These are phyloP conservation scores for Hirtodrosophila confusa DNA, from an alignment of 2,888 invertebrate species.

Conservation along the genomic window DNA sequence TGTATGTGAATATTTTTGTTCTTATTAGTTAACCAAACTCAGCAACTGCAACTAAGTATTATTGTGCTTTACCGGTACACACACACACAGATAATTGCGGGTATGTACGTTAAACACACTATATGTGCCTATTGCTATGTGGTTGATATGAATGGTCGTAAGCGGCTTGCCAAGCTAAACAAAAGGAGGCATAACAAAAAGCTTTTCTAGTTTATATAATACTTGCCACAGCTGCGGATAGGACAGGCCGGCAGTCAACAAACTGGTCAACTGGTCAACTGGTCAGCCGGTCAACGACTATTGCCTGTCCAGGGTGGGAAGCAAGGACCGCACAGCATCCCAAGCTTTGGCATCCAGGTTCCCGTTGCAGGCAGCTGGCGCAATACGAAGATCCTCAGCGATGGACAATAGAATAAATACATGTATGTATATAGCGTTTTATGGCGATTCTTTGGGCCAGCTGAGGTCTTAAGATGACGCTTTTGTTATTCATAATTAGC, in stretches of 20 bases:
- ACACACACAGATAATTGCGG: too few relatives aligned
- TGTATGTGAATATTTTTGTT: neutral
- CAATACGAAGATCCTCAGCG: slow-evolving; percentile 35
- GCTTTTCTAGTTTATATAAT: slow-evolving; percentile 60
- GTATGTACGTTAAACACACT: neutral
- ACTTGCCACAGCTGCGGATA: slow-evolving; percentile 34
- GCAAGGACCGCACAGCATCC: slow-evolving; percentile 58
- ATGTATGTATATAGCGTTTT: neutral
- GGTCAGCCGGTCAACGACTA: slow-evolving; percentile 27
- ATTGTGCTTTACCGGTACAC: too few relatives aligned
- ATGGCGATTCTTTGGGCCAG: slow-evolving; percentile 20
- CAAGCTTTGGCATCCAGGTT: slow-evolving; percentile 35
- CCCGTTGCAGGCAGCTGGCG: slow-evolving; percentile 35
- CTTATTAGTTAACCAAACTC: too few relatives aligned
- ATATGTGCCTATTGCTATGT: too few relatives aligned
- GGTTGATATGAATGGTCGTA: slow-evolving; percentile 1
- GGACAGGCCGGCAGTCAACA: slow-evolving; percentile 28
- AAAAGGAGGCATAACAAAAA: slow-evolving; percentile 56
- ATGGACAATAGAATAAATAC: slow-evolving; percentile 34
- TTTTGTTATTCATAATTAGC: slow-evolving; percentile 70
- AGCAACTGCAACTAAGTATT: too few relatives aligned
- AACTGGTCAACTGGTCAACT: slow-evolving; percentile 46
- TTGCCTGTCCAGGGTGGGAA: slow-evolving; percentile 57
- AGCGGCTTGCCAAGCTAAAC: slow-evolving; percentile 32
- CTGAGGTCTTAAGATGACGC: slow-evolving; percentile 21